These are phyloP conservation scores for Euglossa dilemma DNA, from an alignment of 1,140 invertebrate genomes.

Conservation along the genomic window DNA sequence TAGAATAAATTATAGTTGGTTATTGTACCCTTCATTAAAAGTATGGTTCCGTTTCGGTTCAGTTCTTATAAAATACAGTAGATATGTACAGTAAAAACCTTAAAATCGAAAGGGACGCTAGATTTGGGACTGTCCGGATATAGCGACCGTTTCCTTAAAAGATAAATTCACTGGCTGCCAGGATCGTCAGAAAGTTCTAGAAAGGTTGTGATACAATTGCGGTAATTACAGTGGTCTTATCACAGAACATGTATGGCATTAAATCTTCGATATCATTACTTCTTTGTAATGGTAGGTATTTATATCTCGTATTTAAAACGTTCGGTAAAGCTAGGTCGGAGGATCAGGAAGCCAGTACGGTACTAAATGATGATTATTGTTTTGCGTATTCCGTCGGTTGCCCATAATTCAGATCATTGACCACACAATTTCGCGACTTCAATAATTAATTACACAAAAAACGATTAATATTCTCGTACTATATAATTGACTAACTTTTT, in stretches of 20 bases:
- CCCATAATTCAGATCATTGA: slow-evolving; percentile 78
- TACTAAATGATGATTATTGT: slow-evolving; percentile 79
- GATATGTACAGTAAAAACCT: slow-evolving; percentile 71
- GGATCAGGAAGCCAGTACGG: slow-evolving; percentile 81
- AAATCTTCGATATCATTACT: slow-evolving; percentile 80
- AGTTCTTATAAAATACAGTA: slow-evolving; percentile 72
- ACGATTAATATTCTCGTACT: slow-evolving; percentile 76
- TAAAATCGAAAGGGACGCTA: slow-evolving; percentile 66
- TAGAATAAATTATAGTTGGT: slow-evolving; percentile 64
- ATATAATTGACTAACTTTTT: slow-evolving; percentile 80
- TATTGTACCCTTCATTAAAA: slow-evolving; percentile 64
- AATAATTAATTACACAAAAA: slow-evolving; percentile 71
- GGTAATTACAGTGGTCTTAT: slow-evolving; percentile 83
- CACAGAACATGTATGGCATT: slow-evolving; percentile 85
- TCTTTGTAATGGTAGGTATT: slow-evolving; percentile 71
- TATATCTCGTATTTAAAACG: slow-evolving; percentile 74
- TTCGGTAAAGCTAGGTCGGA: slow-evolving; percentile 80
- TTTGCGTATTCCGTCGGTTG: slow-evolving; percentile 71
- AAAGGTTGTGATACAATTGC: slow-evolving; percentile 79
- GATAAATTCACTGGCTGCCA: slow-evolving; percentile 77
- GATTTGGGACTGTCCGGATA: slow-evolving; percentile 74
- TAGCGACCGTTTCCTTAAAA: slow-evolving; percentile 70
- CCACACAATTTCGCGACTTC: slow-evolving; percentile 48
- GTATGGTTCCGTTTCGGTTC: slow-evolving; percentile 61
- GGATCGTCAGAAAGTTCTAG: slow-evolving; percentile 71